A percentile compares a stretch with the other conserved stretches of the same genome.
Conservation (phyloP, 2,113 vertebrate genomes). For the Apteryx owenii region DNA sequence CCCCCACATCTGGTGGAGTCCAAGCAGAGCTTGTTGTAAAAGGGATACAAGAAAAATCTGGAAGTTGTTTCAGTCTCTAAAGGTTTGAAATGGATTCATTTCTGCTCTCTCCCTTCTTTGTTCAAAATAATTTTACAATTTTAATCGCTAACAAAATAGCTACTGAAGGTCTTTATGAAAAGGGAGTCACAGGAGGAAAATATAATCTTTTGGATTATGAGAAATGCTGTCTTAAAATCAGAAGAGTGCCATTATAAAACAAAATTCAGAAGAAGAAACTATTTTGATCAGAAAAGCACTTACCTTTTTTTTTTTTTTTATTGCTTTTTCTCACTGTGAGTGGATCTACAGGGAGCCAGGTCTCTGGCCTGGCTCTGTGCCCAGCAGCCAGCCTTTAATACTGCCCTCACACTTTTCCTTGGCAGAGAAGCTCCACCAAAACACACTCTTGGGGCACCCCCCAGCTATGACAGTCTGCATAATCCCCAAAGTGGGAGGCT, state of each 20-base stretch:
- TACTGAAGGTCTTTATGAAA: neutral
- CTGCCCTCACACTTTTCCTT: neutral
- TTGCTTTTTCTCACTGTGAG: neutral
- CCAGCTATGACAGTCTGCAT: neutral
- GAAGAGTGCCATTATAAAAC: neutral
- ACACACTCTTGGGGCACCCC: neutral
- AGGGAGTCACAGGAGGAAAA: neutral
- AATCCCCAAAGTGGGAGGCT: neutral
- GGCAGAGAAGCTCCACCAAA: neutral
- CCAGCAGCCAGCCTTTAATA: neutral
- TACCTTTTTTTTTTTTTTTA: neutral
- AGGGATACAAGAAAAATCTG: neutral
- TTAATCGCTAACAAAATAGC: neutral
- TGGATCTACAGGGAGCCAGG: neutral
- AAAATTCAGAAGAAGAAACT: neutral
- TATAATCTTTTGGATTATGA: neutral
- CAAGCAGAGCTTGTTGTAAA: neutral
- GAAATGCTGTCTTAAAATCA: neutral
- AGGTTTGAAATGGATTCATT: neutral
- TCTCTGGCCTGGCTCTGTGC: neutral
- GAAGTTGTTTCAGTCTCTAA: neutral
- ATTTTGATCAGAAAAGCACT: neutral
- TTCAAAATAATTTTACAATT: neutral
- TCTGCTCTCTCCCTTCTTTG: neutral
- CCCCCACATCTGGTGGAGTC: neutral